Evolutionary conservation across 2,888 invertebrate genomes (phyloP).

Genomic region (Mellilla xanthometata): DNA sequence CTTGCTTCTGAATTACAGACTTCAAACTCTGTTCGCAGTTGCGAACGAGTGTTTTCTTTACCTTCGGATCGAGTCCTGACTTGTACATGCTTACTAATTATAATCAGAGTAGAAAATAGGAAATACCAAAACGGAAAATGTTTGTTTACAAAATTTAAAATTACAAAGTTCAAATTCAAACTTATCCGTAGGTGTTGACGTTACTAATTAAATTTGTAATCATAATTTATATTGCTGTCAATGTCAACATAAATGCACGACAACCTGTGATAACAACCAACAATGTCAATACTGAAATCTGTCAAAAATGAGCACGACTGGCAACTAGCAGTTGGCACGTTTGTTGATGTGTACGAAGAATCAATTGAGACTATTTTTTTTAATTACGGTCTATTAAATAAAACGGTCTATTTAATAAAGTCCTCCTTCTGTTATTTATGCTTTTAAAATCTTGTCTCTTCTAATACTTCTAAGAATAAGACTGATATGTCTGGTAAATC

Average conservation of each 20-base stretch:
- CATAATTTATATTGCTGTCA: too few species aligned
- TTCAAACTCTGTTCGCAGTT: conserved; percentile 57
- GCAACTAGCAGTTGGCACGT: too few species aligned
- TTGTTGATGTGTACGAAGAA: conserved; percentile 3
- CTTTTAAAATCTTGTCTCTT: background rate
- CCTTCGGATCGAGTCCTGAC: conserved; percentile 55
- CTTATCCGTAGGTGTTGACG: too few species aligned
- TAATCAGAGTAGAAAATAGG: background rate
- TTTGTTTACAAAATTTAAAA: conserved; percentile 13
- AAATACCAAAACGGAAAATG: conserved; percentile 5
- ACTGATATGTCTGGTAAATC: conserved; percentile 9
- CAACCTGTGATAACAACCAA: too few species aligned
- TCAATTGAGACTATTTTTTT: background rate
- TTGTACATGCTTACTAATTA: conserved; percentile 48
- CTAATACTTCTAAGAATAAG: background rate
- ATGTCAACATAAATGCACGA: too few species aligned
- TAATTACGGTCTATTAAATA: background rate
- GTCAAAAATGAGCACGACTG: too few species aligned
- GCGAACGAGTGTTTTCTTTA: conserved; percentile 67
- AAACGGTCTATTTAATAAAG: too few species aligned
- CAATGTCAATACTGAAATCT: too few species aligned
- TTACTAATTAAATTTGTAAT: too few species aligned
- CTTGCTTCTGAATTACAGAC: conserved; percentile 37
- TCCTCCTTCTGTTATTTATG: background rate
- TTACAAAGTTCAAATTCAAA: background rate